Evolutionary conservation across 2,888 invertebrate genomes (phyloP).

Genomic region (Polymixis lichenea): DNA sequence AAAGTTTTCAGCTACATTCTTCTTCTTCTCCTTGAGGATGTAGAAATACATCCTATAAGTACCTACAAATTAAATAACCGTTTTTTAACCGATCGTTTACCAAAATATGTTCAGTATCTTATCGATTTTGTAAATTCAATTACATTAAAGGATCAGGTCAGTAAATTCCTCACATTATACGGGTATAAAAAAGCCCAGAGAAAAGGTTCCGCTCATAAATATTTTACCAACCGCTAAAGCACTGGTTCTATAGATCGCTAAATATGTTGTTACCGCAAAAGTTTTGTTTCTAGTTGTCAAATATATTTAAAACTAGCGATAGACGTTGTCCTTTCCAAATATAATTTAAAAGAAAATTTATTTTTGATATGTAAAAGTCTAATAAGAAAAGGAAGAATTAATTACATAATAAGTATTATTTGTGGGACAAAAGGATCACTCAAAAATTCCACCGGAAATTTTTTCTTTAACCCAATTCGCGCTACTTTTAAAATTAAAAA

Average conservation of each 20-base stretch:
- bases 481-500: neutral
- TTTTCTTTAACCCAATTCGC: neutral
- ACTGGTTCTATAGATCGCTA: conserved; percentile 57
- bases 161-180: conserved; percentile 84
- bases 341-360: neutral
- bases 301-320: neutral
- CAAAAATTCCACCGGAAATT: neutral
- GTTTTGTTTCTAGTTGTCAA: conserved; percentile 2
- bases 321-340: neutral
- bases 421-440: neutral
- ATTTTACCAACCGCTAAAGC: conserved; percentile 77
- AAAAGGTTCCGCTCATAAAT: conserved; percentile 84
- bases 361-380: too few relatives aligned
- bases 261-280: conserved; percentile 49
- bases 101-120: conserved; percentile 68
- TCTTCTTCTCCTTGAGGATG: too few relatives aligned
- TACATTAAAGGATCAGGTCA: conserved; percentile 80
- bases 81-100: conserved; percentile 53
- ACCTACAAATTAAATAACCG: neutral
- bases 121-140: conserved; percentile 80
- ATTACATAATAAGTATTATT: too few relatives aligned
- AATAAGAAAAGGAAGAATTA: too few relatives aligned
- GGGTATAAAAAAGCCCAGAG: conserved; percentile 79
- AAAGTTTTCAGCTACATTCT: too few relatives aligned
- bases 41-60: too few relatives aligned